phyloP scores from a whole-genome alignment of 37 sponge, comb jelly and placozoan species.

The Amphimedon queenslandica region DNA sequence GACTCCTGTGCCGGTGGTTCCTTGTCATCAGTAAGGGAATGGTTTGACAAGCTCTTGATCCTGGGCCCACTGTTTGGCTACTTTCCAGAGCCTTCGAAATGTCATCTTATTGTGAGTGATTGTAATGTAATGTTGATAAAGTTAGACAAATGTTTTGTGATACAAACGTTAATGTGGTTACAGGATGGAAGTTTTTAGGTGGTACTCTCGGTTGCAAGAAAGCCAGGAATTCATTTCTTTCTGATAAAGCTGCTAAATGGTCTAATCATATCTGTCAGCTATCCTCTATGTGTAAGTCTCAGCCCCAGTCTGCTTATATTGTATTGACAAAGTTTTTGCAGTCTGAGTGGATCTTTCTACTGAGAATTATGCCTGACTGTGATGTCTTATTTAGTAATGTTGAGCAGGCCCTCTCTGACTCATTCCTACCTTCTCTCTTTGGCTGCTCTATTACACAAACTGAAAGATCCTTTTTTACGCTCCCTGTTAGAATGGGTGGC shows the following conservation, averaged over 20 bases:
- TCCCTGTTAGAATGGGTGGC: constrained; percentile 15
- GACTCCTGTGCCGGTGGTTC: too few relatives aligned
- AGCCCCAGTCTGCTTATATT: constrained; percentile 20
- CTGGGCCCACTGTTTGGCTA: too few relatives aligned
- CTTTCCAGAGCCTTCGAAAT: too few relatives aligned
- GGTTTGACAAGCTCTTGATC: too few relatives aligned
- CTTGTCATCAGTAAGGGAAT: too few relatives aligned
- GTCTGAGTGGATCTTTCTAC: constrained; percentile 30
- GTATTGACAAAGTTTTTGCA: constrained; percentile 23
- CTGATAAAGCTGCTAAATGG: constrained; percentile 4
- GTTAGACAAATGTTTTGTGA: constrained; percentile 1
- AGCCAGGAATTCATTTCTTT: neutral
- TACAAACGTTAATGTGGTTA: neutral
- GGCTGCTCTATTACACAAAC: constrained; percentile 7
- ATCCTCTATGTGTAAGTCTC: constrained; percentile 1
- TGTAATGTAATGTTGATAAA: neutral
- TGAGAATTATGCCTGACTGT: constrained; percentile 15
- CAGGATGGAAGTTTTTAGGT: constrained; percentile 13
- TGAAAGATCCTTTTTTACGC: constrained; percentile 12
- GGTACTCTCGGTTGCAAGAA: constrained; percentile 13
- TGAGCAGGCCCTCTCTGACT: neutral
- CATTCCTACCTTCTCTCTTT: constrained; percentile 14
- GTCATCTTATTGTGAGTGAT: too few relatives aligned
- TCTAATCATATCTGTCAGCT: neutral
- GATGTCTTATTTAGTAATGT: constrained; percentile 3